Evolutionary conservation across 2,113 vertebrate genomes (phyloP).

Genomic region (Atlantisia rogersi): DNA sequence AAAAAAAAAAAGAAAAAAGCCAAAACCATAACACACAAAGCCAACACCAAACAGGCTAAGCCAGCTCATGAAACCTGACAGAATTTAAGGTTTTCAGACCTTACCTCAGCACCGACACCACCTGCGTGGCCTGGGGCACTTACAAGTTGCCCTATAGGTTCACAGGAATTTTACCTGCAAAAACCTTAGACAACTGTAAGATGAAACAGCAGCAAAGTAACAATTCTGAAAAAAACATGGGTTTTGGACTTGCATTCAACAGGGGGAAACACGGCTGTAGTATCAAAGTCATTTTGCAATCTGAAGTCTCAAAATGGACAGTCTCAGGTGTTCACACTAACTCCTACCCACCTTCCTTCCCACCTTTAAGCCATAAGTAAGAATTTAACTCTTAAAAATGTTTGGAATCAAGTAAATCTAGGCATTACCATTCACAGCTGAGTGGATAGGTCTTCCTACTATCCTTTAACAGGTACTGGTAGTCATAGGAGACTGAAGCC

Average conservation of each 20-base stretch:
- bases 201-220: not conserved
- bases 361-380: conserved; percentile 10
- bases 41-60: not conserved
- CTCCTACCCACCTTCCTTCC: not conserved
- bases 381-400: not conserved
- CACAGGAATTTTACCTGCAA: not conserved
- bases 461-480: not conserved
- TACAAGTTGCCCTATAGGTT: not conserved
- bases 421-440: not conserved
- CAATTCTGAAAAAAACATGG: not conserved
- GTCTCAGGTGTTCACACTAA: not conserved
- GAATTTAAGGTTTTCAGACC: not conserved
- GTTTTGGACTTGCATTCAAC: not conserved
- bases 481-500: not conserved
- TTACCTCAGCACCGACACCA: not conserved
- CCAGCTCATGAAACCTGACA: not conserved
- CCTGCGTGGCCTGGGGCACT: not conserved
- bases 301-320: not conserved
- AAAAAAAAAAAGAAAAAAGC: too few relatives aligned
- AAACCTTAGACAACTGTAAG: not conserved
- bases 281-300: not conserved
- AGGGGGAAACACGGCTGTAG: not conserved
- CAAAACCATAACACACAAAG: not conserved
- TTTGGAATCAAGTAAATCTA: not conserved
- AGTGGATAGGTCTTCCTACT: not conserved